Percentiles rank a stretch among this genome's conserved stretches.
Evolutionary conservation across 2,113 vertebrate genomes (phyloP).

Genomic region (Strigops habroptila): DNA sequence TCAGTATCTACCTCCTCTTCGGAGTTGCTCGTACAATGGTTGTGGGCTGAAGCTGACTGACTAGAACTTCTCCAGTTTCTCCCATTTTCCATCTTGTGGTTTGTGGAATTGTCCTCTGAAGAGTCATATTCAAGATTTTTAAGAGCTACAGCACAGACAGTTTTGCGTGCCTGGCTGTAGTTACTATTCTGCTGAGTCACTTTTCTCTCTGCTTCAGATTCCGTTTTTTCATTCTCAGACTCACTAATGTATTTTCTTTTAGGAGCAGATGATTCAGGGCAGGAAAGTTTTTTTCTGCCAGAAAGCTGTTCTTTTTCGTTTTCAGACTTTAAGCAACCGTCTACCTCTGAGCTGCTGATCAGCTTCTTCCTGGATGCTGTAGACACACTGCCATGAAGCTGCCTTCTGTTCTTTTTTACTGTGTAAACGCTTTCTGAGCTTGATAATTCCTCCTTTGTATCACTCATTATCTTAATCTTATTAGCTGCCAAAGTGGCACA

Average conservation of each 20-base stretch:
- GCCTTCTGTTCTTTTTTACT: conserved; percentile 35
- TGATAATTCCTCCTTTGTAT: conserved; percentile 71
- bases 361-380: conserved; percentile 59
- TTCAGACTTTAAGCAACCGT: conserved; percentile 53
- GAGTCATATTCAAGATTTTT: conserved; percentile 1
- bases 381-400: conserved; percentile 53
- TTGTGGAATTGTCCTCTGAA: conserved; percentile 58
- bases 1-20: conserved; percentile 62
- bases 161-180: neutral
- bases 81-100: conserved; percentile 41
- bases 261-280: neutral
- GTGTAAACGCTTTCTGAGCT: conserved; percentile 58
- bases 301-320: conserved; percentile 13
- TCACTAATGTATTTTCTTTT: conserved; percentile 48
- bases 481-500: conserved; percentile 85
- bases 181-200: conserved; percentile 25
- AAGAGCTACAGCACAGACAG: neutral
- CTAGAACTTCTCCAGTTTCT: neutral
- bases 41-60: conserved; percentile 2
- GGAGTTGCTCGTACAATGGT: neutral
- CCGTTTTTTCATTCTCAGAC: conserved; percentile 61
- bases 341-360: neutral
- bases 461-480: conserved; percentile 85
- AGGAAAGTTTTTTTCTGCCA: neutral
- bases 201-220: conserved; percentile 53